These are phyloP conservation scores for Grallaria varia DNA, from an alignment of 2,113 vertebrate species.

Conservation along the genomic window DNA sequence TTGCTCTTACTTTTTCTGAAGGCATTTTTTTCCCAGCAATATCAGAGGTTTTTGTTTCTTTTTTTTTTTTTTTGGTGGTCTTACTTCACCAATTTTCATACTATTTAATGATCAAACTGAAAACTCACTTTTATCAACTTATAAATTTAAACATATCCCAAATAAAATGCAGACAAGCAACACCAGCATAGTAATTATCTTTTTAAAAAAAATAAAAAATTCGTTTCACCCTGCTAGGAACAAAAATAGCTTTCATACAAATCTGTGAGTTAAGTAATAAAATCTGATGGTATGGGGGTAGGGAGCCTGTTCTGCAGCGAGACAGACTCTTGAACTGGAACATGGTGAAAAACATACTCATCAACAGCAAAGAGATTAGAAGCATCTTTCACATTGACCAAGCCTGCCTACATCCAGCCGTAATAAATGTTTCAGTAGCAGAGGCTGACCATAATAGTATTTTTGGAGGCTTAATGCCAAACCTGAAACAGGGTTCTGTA, in stretches of 20 bases:
- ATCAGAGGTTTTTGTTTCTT: constrained; percentile 26
- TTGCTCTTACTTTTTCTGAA: constrained; percentile 9
- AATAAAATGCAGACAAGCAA: constrained; percentile 54
- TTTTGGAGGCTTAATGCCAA: constrained; percentile 62
- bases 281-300: background rate
- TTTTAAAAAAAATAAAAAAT: background rate
- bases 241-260: constrained; percentile 61
- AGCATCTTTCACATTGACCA: constrained; percentile 34
- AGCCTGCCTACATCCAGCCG: background rate
- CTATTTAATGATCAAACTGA: constrained; percentile 54
- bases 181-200: constrained; percentile 51
- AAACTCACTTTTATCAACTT: constrained; percentile 51
- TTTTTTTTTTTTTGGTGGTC: background rate
- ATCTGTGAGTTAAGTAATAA: constrained; percentile 51
- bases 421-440: constrained; percentile 68
- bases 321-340: constrained; percentile 34
- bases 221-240: constrained; percentile 39
- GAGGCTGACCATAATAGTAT: constrained; percentile 56
- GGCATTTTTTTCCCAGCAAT: background rate
- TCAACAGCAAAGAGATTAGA: constrained; percentile 42
- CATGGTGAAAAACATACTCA: constrained; percentile 50
- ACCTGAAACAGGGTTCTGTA: constrained; percentile 30
- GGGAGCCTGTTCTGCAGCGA: background rate
- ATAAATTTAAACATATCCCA: constrained; percentile 54
- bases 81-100: constrained; percentile 55